phyloP scores from a whole-genome alignment of 2,888 invertebrate species.

The Eutolmus rufibarbis region DNA sequence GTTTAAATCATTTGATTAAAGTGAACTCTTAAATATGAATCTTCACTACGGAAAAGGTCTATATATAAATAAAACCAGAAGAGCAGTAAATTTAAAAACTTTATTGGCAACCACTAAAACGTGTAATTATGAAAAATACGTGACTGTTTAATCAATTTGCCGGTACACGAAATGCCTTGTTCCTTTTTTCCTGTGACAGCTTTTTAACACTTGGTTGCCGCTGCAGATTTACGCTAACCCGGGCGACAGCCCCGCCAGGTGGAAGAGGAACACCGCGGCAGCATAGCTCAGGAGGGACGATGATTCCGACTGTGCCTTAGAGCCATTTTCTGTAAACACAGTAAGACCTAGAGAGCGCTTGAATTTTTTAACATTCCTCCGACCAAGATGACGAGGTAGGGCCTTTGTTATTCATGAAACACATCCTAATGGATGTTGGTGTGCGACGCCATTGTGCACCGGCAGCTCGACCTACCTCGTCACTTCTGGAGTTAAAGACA shows the following conservation, averaged over 20 bases:
- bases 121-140: not conserved
- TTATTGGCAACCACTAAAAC: not conserved
- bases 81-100: not conserved
- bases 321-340: constrained; percentile 35
- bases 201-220: constrained; percentile 21
- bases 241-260: not conserved
- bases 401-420: constrained; percentile 37
- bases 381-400: constrained; percentile 33
- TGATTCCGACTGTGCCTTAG: constrained; percentile 17
- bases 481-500: constrained; percentile 7
- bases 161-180: not conserved
- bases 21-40: not conserved
- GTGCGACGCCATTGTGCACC: not conserved
- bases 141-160: not conserved
- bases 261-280: not conserved
- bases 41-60: not conserved
- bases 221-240: constrained; percentile 2
- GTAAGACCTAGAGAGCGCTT: constrained; percentile 10
- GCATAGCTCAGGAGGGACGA: constrained; percentile 5
- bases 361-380: constrained; percentile 30
- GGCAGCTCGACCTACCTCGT: not conserved
- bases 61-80: not conserved
- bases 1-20: not conserved
- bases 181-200: not conserved
- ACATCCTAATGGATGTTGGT: constrained; percentile 25